Evolutionary conservation across 2,797 vertebrate genomes (phyloP).

Genomic region (Propithecus perrieri): DNA sequence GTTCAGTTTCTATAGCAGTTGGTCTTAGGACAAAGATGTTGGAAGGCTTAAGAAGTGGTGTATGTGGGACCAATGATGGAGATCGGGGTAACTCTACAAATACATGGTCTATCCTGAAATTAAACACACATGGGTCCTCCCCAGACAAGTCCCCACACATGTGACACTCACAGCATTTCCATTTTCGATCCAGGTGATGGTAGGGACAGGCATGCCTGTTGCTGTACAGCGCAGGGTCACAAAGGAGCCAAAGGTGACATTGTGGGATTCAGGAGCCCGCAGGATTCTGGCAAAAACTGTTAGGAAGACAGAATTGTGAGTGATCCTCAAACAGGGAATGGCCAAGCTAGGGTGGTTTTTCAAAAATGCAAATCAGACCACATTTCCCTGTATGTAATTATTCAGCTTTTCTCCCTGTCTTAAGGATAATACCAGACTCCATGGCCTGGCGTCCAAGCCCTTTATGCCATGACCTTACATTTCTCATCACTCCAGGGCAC

Average conservation of each 20-base stretch:
- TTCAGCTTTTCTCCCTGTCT: not conserved
- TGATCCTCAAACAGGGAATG: not conserved
- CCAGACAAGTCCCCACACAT: conserved; percentile 11
- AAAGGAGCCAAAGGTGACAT: conserved; percentile 93
- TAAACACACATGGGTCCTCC: not conserved
- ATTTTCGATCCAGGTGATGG: conserved; percentile 97
- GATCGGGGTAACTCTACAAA: not conserved
- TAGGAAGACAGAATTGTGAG: conserved; percentile 73
- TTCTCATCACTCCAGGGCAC: not conserved
- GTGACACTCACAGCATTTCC: conserved; percentile 93
- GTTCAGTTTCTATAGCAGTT: not conserved
- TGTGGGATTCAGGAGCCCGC: conserved; percentile 94
- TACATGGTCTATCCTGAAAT: not conserved
- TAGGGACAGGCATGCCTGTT: conserved; percentile 94
- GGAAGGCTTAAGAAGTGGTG: not conserved
- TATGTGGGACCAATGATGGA: not conserved
- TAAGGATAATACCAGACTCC: not conserved
- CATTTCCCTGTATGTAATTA: not conserved
- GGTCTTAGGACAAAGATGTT: not conserved
- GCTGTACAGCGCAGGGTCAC: conserved; percentile 93
- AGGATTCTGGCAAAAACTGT: conserved; percentile 96
- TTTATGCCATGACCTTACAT: not conserved
- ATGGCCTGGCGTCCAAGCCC: not conserved
- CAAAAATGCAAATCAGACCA: not conserved
- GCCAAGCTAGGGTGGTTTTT: not conserved